Evolutionary conservation across 2,888 invertebrate genomes (phyloP).

Genomic region (Sphinx pinastri): DNA sequence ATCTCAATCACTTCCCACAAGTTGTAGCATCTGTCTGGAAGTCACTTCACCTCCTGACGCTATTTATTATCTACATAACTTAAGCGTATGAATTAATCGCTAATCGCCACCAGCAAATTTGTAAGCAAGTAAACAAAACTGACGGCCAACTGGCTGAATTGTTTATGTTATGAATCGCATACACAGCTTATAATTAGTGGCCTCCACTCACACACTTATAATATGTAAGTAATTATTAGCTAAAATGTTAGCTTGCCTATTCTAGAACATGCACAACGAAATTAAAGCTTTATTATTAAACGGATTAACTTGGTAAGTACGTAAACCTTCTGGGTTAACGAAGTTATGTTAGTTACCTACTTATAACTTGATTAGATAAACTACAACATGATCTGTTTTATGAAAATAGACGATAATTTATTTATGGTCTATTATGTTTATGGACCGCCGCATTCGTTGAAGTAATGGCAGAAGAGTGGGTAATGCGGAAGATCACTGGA

Average conservation of each 20-base stretch:
- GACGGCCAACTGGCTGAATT: neutral
- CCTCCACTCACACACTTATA: slow-evolving; percentile 1
- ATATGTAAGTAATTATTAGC: neutral
- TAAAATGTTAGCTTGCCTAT: neutral
- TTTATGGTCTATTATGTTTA: too few species aligned
- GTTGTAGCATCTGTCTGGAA: too few species aligned
- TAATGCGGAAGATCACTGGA: too few species aligned
- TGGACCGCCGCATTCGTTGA: too few species aligned
- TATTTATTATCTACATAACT: too few species aligned
- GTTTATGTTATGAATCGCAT: slow-evolving; percentile 11
- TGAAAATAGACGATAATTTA: too few species aligned
- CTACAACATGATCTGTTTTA: too few species aligned
- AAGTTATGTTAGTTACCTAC: neutral
- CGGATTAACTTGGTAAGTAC: slow-evolving; percentile 6
- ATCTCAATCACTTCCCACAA: too few species aligned
- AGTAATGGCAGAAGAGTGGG: too few species aligned
- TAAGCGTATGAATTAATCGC: neutral
- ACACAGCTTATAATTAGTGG: slow-evolving; percentile 8
- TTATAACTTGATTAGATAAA: neutral
- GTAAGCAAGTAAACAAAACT: neutral
- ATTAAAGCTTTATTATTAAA: slow-evolving; percentile 20
- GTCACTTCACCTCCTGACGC: too few species aligned
- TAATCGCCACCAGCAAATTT: neutral
- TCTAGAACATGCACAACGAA: neutral
- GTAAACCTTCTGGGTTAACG: neutral